These are phyloP conservation scores for Acanthococcus lagerstroemiae DNA, from an alignment of 2,888 invertebrate species.

Conservation along the genomic window DNA sequence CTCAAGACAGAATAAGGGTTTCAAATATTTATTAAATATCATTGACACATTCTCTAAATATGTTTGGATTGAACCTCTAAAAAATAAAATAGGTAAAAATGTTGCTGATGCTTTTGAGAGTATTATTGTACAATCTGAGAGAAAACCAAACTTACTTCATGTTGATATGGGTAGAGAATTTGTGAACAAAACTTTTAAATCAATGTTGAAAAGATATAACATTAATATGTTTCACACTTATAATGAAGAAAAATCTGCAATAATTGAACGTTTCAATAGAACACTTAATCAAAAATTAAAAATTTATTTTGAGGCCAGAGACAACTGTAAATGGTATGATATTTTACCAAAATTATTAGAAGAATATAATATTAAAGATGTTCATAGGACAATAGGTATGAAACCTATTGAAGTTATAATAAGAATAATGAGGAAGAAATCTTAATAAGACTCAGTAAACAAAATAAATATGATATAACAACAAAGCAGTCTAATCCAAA, in stretches of 20 bases:
- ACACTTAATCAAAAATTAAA: constrained; percentile 18
- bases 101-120: constrained; percentile 1
- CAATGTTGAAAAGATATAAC: constrained; percentile 8
- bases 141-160: constrained; percentile 2
- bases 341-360: constrained; percentile 5
- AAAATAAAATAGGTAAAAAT: constrained; percentile 15
- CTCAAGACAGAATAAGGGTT: constrained; percentile 29
- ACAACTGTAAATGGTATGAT: neutral
- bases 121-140: neutral
- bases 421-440: constrained; percentile 15
- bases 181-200: constrained; percentile 4
- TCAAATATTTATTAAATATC: constrained; percentile 27
- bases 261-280: constrained; percentile 14
- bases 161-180: constrained; percentile 11
- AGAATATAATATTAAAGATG: neutral
- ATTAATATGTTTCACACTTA: constrained; percentile 14
- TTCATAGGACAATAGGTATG: constrained; percentile 1
- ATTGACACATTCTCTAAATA: constrained; percentile 23
- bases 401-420: constrained; percentile 1
- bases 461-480: neutral
- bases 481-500: neutral
- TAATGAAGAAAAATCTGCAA: constrained; percentile 10
- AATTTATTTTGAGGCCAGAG: constrained; percentile 4
- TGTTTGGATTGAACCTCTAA: constrained; percentile 24
- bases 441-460: neutral